A percentile compares a stretch with the other conserved stretches of the same genome.
phyloP scores from a whole-genome alignment of 2,888 invertebrate genomes.

The Metellina segmentata region DNA sequence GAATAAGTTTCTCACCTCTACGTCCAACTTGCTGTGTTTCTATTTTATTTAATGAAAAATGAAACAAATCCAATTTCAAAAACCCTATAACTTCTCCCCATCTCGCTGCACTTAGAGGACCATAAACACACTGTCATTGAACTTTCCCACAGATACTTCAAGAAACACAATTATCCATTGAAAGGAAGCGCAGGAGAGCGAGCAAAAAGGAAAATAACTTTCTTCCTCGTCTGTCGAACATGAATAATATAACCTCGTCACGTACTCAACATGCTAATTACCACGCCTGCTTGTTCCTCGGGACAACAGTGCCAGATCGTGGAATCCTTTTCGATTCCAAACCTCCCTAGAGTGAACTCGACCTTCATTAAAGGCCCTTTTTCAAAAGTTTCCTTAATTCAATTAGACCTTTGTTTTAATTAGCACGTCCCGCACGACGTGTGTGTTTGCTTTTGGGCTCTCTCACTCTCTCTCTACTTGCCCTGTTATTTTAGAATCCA shows the following conservation, averaged over 20 bases:
- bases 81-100: neutral
- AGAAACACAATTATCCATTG: neutral
- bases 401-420: slow-evolving; percentile 72
- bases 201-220: slow-evolving; percentile 27
- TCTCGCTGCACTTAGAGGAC: neutral
- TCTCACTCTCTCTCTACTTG: neutral
- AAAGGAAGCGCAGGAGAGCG: neutral
- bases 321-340: slow-evolving; percentile 14
- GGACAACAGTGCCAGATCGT: slow-evolving; percentile 15
- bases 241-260: slow-evolving; percentile 42
- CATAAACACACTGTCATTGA: neutral
- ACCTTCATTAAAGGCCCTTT: slow-evolving; percentile 26
- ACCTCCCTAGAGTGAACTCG: slow-evolving; percentile 15
- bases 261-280: slow-evolving; percentile 62
- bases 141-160: neutral
- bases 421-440: slow-evolving; percentile 59
- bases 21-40: too few relatives aligned
- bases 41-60: neutral
- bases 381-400: slow-evolving; percentile 57
- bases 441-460: slow-evolving; percentile 24
- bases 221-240: slow-evolving; percentile 16
- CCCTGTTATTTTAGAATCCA: neutral
- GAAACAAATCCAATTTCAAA: neutral
- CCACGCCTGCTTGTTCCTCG: slow-evolving; percentile 5
- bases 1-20: neutral